These are phyloP conservation scores for Drosophila paracracens DNA, from an alignment of 2,888 invertebrate genomes.

Conservation along the genomic window DNA sequence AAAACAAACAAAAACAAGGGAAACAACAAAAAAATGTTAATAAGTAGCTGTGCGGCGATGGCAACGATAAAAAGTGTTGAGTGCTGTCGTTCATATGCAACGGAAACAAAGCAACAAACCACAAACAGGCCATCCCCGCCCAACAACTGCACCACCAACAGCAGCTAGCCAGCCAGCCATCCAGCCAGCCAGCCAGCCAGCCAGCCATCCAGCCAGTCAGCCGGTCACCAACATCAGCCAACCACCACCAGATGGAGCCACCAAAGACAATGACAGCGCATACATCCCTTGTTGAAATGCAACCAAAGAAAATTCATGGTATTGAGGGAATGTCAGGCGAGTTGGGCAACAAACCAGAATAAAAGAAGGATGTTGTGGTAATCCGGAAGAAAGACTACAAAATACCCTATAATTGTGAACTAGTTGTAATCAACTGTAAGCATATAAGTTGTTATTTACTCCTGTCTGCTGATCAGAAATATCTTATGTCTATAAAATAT, in stretches of 20 bases:
- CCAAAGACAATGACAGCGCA: conserved; percentile 55
- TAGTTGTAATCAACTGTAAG: background rate
- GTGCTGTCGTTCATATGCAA: conserved; percentile 76
- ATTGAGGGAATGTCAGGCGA: conserved; percentile 78
- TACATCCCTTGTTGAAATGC: conserved; percentile 67
- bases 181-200: conserved; percentile 14
- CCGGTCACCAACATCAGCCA: conserved; percentile 19
- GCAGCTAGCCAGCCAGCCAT: conserved; percentile 9
- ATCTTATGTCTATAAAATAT: background rate
- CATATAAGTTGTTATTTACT: background rate
- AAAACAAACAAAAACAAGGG: conserved; percentile 12
- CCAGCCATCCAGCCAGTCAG: conserved; percentile 10
- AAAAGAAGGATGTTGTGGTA: conserved; percentile 23
- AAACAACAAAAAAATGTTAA: conserved; percentile 57
- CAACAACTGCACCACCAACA: background rate
- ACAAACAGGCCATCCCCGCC: conserved; percentile 37
- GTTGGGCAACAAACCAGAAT: conserved; percentile 61
- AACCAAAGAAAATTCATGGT: conserved; percentile 77
- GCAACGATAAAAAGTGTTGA: conserved; percentile 75
- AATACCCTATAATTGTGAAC: conserved; percentile 32
- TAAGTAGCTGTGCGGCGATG: conserved; percentile 70
- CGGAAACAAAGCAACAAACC: conserved; percentile 75
- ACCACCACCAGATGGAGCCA: conserved; percentile 31
- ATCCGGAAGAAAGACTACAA: background rate
- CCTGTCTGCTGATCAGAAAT: background rate